Percentiles rank a stretch among this genome's conserved stretches.
Conservation (phyloP, 2,888 invertebrate genomes). For the Pinctada fucata region DNA sequence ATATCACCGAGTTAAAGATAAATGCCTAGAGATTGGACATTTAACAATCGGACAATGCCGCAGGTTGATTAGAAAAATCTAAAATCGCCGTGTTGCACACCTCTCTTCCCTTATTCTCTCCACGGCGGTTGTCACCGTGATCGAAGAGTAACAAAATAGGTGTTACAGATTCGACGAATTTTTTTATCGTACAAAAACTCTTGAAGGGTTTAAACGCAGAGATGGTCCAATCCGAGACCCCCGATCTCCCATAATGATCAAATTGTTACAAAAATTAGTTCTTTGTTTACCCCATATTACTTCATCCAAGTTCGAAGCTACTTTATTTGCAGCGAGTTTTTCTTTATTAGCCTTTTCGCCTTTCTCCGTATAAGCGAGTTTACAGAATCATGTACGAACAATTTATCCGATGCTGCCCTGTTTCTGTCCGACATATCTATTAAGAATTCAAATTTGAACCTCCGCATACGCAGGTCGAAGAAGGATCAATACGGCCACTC, state of each 20-base stretch:
- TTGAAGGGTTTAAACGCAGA: not conserved
- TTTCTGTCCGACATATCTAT: not conserved
- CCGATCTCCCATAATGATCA: not conserved
- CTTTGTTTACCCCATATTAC: not conserved
- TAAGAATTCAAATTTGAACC: not conserved
- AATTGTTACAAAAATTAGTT: not conserved
- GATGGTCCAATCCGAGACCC: not conserved
- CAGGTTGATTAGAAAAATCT: too few relatives aligned
- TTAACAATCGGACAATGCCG: too few relatives aligned
- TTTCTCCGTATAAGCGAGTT: not conserved
- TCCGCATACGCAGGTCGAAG: not conserved
- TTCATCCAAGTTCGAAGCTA: not conserved
- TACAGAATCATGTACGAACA: not conserved
- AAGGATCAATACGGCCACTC: not conserved
- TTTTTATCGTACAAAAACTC: not conserved
- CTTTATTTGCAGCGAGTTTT: not conserved
- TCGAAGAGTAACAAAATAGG: too few relatives aligned
- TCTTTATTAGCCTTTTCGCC: not conserved
- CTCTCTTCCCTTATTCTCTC: too few relatives aligned
- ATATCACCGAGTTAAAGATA: too few relatives aligned
- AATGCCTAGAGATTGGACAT: too few relatives aligned
- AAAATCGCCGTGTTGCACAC: too few relatives aligned
- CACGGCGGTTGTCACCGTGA: too few relatives aligned
- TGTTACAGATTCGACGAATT: too few relatives aligned
- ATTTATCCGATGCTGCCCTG: not conserved